Evolutionary conservation across 2,888 invertebrate species (phyloP).

Genomic region (Tanypteryx hageni): DNA sequence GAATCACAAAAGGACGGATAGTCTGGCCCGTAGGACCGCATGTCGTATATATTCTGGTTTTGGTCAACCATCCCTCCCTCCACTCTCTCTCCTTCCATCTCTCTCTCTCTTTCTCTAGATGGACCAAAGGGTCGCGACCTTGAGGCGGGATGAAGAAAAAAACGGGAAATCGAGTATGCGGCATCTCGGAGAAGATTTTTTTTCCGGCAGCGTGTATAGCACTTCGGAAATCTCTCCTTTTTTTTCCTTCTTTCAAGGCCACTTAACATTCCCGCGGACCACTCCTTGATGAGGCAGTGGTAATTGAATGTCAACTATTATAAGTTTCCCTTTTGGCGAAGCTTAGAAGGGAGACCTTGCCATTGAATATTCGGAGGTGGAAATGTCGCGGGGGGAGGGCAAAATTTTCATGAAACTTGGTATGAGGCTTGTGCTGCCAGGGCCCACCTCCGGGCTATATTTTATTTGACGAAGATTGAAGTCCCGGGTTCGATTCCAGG

Average conservation of each 20-base stretch:
- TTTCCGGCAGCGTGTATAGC: too few species aligned
- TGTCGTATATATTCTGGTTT: neutral
- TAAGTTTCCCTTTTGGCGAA: neutral
- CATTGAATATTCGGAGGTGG: neutral
- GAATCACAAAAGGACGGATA: neutral
- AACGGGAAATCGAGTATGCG: too few species aligned
- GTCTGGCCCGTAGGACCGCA: neutral
- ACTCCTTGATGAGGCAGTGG: neutral
- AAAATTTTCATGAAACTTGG: too few species aligned
- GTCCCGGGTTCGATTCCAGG: too few species aligned
- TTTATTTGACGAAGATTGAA: too few species aligned
- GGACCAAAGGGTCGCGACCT: neutral
- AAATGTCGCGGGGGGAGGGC: slow-evolving; percentile 9
- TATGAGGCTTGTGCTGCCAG: too few species aligned
- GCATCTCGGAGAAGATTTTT: neutral
- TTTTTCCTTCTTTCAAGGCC: too few species aligned
- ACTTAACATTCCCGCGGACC: neutral
- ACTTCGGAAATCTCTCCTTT: too few species aligned
- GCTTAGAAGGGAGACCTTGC: neutral
- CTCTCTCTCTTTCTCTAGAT: too few species aligned
- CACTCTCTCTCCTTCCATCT: too few species aligned
- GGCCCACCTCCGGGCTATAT: too few species aligned
- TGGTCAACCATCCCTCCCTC: neutral
- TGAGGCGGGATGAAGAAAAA: neutral
- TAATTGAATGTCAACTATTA: neutral